Evolutionary conservation across 2,797 vertebrate genomes (phyloP), one percentile per base, ranked within the genome.

Genomic region (Pachyuromys duprasi): DNA sequence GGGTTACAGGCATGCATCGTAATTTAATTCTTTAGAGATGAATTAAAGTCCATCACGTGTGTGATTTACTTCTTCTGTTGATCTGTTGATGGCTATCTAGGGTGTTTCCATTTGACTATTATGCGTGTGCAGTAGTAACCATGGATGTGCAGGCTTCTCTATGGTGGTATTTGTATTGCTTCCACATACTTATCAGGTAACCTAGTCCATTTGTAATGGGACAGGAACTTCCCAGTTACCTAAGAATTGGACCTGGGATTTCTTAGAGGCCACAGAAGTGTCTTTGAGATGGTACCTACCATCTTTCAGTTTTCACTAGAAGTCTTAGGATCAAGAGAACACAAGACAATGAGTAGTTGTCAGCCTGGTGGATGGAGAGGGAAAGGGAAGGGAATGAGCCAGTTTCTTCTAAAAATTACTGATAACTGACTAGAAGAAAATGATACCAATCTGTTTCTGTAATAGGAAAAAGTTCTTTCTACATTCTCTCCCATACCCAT

Each of bases 401-500:
- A 31, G 24, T 69, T 53, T 69, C 65, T 86, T 86, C 20, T 86
- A 86, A 69, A 86, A 36, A n/a, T 22, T 84, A n/a, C 42, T 26
- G 24, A 18, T 70, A 69, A 67, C 24, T 53, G 11, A 6, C 45
- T 65, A 83, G 13, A 83, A 82, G 7, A 86, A 78, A 55, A 63
- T 18, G 15, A 24, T 86, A 15, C 15, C 49, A 57, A 83, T 94
- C 63, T 60, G 9, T 92, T 90, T 89, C 33, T 86, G 20, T 39
- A 3, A 63, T 75, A 65, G 33, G 3, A 93, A 55, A 88, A 91
- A 93, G 79, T 83, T 87, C 63, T 89, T 89, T 26, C 82, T 84
- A 36, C 3, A 24, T 86, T 74, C 18, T 93, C 8, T 93, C 26
- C 84, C 24, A 45, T 6, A n/a, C 63, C 31, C 15, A 12, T 65